A percentile compares a stretch with the other conserved stretches of the same genome.
Evolutionary conservation across 2,797 vertebrate genomes (phyloP).

Genomic region (Schizothorax lantsangensis): DNA sequence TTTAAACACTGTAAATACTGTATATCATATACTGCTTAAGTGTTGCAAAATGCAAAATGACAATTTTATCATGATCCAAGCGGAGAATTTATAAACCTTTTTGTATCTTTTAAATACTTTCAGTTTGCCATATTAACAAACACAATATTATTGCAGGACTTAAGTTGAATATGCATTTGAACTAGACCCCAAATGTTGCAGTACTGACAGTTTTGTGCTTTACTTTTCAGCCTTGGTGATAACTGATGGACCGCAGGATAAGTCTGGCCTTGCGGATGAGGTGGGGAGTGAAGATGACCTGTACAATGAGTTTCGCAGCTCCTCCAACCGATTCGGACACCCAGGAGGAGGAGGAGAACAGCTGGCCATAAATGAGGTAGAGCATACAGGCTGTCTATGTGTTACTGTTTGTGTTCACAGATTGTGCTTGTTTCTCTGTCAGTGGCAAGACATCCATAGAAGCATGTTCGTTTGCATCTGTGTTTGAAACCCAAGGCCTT

Average conservation of each 20-base stretch:
- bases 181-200: neutral
- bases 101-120: neutral
- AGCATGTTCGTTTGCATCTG: neutral
- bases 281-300: slow-evolving; percentile 85
- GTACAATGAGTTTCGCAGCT: slow-evolving; percentile 81
- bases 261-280: slow-evolving; percentile 74
- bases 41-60: neutral
- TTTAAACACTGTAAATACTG: neutral
- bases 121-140: neutral
- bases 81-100: neutral
- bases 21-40: neutral
- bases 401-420: neutral
- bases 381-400: neutral
- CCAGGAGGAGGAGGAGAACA: slow-evolving; percentile 75
- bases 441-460: neutral
- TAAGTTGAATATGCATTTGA: neutral
- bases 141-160: neutral
- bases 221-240: slow-evolving; percentile 76
- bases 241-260: slow-evolving; percentile 77
- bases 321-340: slow-evolving; percentile 81
- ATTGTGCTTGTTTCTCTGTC: neutral
- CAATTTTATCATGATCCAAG: neutral
- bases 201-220: slow-evolving; percentile 1
- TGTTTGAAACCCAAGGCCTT: neutral
- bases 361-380: slow-evolving; percentile 60